These are phyloP conservation scores for Drosophila tanythrix DNA, from an alignment of 2,888 invertebrate species.

Conservation along the genomic window DNA sequence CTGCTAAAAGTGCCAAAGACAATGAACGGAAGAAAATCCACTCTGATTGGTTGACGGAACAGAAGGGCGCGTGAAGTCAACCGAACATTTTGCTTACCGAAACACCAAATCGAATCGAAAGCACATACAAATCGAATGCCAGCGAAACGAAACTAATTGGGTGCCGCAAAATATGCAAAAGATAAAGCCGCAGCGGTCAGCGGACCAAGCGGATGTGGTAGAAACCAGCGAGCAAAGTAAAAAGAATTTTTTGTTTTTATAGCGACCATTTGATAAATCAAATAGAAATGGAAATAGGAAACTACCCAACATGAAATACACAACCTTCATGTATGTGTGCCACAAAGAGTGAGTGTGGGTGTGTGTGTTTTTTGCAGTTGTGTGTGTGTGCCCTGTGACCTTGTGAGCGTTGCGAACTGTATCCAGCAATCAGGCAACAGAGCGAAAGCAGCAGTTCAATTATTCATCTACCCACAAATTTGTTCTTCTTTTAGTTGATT, in stretches of 20 bases:
- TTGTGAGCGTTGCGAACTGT: slow-evolving; percentile 37
- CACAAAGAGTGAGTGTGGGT: background rate
- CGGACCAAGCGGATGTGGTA: slow-evolving; percentile 14
- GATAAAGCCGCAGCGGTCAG: slow-evolving; percentile 71
- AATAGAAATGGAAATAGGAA: slow-evolving; percentile 39
- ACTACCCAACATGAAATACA: slow-evolving; percentile 12
- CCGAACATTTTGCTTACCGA: slow-evolving; percentile 60
- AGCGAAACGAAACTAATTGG: slow-evolving; percentile 80
- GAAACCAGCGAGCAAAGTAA: slow-evolving; percentile 5
- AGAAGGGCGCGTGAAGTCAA: slow-evolving; percentile 64
- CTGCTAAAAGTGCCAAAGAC: slow-evolving; percentile 62
- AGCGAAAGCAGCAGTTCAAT: slow-evolving; percentile 75
- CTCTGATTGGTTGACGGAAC: slow-evolving; percentile 37
- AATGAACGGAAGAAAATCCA: slow-evolving; percentile 31
- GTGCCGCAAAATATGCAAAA: slow-evolving; percentile 72
- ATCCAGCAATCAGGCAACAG: slow-evolving; percentile 70
- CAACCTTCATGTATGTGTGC: background rate
- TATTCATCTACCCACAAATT: slow-evolving; percentile 64
- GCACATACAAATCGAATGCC: slow-evolving; percentile 60
- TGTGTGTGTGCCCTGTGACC: slow-evolving; percentile 34
- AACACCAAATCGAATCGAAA: slow-evolving; percentile 53
- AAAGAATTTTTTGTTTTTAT: slow-evolving; percentile 49
- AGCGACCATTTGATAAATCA: slow-evolving; percentile 67
- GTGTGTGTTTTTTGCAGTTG: background rate
- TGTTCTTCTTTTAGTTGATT: slow-evolving; percentile 47